Evolutionary conservation across 2,797 vertebrate genomes (phyloP).

Genomic region (Scolopax rusticola): DNA sequence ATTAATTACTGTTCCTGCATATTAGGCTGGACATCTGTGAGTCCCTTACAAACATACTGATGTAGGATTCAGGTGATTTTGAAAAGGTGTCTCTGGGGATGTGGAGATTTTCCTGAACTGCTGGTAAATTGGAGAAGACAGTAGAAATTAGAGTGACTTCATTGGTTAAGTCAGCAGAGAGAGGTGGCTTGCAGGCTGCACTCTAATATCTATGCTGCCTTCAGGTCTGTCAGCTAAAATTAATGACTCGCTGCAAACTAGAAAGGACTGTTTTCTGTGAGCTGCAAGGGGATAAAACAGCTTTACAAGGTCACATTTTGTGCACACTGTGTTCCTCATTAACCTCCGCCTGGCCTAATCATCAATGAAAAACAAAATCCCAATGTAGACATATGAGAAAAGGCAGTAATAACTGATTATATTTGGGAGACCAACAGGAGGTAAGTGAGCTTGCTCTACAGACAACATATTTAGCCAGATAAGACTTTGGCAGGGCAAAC

Average conservation of each 20-base stretch:
- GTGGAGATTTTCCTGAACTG: background rate
- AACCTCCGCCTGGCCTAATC: slow-evolving; percentile 19
- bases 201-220: slow-evolving; percentile 38
- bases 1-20: slow-evolving; percentile 41
- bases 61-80: slow-evolving; percentile 27
- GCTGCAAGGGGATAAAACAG: slow-evolving; percentile 40
- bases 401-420: background rate
- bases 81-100: slow-evolving; percentile 15
- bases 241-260: slow-evolving; percentile 64
- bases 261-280: slow-evolving; percentile 57
- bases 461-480: background rate
- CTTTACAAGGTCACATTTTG: slow-evolving; percentile 60
- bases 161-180: slow-evolving; percentile 60
- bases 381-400: background rate
- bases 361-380: slow-evolving; percentile 18
- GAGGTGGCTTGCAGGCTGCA: slow-evolving; percentile 56
- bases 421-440: background rate
- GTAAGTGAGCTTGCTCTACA: background rate
- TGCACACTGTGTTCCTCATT: slow-evolving; percentile 31
- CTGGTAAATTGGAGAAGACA: slow-evolving; percentile 68
- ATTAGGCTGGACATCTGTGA: slow-evolving; percentile 25
- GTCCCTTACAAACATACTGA: background rate
- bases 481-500: background rate
- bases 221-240: slow-evolving; percentile 75
- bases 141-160: slow-evolving; percentile 64